These are phyloP conservation scores for Scophthalmus maximus DNA, from an alignment of 2,113 vertebrate genomes.

Conservation along the genomic window DNA sequence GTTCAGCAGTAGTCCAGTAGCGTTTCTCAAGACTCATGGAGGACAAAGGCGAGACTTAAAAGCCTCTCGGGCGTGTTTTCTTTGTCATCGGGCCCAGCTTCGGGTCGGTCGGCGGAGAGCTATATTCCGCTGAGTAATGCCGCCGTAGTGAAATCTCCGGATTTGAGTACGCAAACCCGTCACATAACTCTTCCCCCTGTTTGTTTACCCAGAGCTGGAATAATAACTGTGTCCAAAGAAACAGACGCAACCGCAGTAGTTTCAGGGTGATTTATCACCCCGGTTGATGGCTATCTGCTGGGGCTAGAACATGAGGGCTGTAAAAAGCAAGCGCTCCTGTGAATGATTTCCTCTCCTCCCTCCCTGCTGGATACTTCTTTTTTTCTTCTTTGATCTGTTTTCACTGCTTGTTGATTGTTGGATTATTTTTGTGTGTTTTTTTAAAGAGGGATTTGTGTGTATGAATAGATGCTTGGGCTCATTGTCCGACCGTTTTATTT, in stretches of 20 bases:
- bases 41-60: constrained; percentile 66
- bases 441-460: constrained; percentile 17
- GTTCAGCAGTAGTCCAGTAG: constrained; percentile 73
- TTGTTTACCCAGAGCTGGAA: constrained; percentile 73
- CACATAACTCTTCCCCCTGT: constrained; percentile 72
- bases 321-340: constrained; percentile 74
- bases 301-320: constrained; percentile 49
- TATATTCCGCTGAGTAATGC: constrained; percentile 67
- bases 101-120: constrained; percentile 47
- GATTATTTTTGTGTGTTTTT: constrained; percentile 26
- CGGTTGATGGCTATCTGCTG: constrained; percentile 67
- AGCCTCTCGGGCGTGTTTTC: constrained; percentile 74
- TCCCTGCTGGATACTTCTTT: constrained; percentile 36
- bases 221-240: constrained; percentile 65
- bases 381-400: constrained; percentile 58
- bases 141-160: constrained; percentile 52
- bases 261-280: constrained; percentile 64
- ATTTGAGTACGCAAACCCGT: constrained; percentile 41
- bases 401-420: constrained; percentile 41
- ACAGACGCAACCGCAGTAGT: constrained; percentile 59
- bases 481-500: constrained; percentile 5
- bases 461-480: constrained; percentile 27
- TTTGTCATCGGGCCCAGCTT: constrained; percentile 74
- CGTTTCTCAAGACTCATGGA: constrained; percentile 53
- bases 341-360: constrained; percentile 66